Evolutionary conservation across 2,113 vertebrate genomes (phyloP).

Genomic region (Seriola aureovittata): DNA sequence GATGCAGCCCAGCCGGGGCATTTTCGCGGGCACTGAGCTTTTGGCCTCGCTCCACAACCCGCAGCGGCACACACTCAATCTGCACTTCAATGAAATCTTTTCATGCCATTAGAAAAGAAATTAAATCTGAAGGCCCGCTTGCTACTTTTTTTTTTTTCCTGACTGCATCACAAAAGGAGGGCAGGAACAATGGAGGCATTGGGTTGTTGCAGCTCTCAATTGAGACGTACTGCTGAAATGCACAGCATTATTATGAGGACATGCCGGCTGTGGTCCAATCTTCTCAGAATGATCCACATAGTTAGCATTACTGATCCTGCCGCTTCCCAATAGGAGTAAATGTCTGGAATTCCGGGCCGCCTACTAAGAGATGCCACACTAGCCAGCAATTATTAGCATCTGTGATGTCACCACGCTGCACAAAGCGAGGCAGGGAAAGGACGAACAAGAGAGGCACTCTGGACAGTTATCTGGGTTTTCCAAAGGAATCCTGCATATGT

Average conservation of each 20-base stretch:
- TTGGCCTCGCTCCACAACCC: conserved; percentile 62
- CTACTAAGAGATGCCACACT: conserved; percentile 82
- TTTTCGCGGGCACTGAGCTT: conserved; percentile 68
- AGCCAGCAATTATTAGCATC: conserved; percentile 71
- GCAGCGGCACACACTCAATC: conserved; percentile 76
- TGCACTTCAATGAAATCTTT: conserved; percentile 84
- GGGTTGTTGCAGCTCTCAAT: conserved; percentile 78
- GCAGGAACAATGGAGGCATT: conserved; percentile 83
- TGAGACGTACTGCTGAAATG: conserved; percentile 83
- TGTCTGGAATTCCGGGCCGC: conserved; percentile 85
- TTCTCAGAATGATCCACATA: conserved; percentile 84
- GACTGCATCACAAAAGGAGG: conserved; percentile 77
- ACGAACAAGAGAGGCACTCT: conserved; percentile 59
- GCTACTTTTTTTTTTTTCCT: conserved; percentile 62
- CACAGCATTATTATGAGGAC: conserved; percentile 82
- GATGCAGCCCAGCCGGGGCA: conserved; percentile 55
- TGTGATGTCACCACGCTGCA: conserved; percentile 76
- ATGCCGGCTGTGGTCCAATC: conserved; percentile 77
- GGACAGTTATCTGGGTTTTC: conserved; percentile 49
- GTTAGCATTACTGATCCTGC: conserved; percentile 83
- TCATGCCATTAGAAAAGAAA: conserved; percentile 81
- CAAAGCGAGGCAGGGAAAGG: conserved; percentile 55
- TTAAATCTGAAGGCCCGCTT: conserved; percentile 77
- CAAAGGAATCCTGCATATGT: conserved; percentile 51
- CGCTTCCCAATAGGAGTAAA: conserved; percentile 73